Evolutionary conservation across 2,888 invertebrate species (phyloP), one percentile per base, ranked within the genome.

Genomic region (Caenorhabditis japonica): DNA sequence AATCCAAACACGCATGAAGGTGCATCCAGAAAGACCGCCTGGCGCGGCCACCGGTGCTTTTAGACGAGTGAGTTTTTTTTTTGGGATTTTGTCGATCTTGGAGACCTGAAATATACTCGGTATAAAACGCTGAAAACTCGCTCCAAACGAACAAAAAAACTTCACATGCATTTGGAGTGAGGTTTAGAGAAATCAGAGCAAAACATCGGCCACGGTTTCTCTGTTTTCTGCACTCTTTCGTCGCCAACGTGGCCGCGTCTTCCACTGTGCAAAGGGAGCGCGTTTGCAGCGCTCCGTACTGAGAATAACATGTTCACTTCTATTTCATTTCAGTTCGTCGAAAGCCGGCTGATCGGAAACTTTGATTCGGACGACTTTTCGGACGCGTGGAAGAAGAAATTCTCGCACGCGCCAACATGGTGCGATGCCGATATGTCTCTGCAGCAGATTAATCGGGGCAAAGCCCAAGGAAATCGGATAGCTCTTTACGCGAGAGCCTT

Each of bases 391-490:
- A 88, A 88, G 81, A 84, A 86, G 71, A 89, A 90, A 74, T 87
- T 89, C 68, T 77, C 87, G 51, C 89, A 89, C 52, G 88, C 89
- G 76, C 89, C 97, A 87, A 95, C 95, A 90, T 97, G 95, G 96
- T 93, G 94, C 87, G 95, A 97, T 90, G 97, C 97, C 81, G 92
- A 93, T 88, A 91, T 94, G 90, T 95, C 95, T 84, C 92, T 95
- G 90, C 92, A 93, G 90, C 95, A 96, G 91, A 93, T 97, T 89
- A 94, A 94, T 90, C 94, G 95, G 94, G 86, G 84, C 10, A 74
- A 80, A 52, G 86, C 86, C 2, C 46, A 30, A 4, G 86, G 86
- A 33, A 86, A 85, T 55, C 59, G 80, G n/a, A 47, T 84, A 1
- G 86, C 84, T 4, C 69, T 86, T n/a, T 86, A 85, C 64, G 70